Evolutionary conservation across 2,888 invertebrate genomes (phyloP).

Genomic region (Oligia fasciuncula): DNA sequence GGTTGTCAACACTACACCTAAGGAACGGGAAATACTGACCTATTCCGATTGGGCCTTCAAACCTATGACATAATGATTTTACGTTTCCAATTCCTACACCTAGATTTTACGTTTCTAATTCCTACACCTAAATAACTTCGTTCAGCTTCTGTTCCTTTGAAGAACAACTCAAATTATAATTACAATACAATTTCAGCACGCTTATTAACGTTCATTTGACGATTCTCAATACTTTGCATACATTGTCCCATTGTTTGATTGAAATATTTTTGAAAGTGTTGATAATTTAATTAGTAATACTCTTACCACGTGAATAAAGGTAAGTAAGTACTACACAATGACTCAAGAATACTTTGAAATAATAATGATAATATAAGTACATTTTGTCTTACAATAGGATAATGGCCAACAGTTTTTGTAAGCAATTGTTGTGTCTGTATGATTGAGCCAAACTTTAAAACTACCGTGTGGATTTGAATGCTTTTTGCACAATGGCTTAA

Average conservation of each 20-base stretch:
- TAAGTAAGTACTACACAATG: slow-evolving; percentile 11
- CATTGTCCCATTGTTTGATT: slow-evolving; percentile 28
- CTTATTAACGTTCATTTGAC: slow-evolving; percentile 21
- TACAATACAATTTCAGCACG: slow-evolving; percentile 26
- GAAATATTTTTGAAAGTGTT: slow-evolving; percentile 36
- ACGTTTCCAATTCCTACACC: too few relatives aligned
- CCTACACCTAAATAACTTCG: neutral
- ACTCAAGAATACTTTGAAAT: slow-evolving; percentile 21
- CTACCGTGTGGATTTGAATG: slow-evolving; percentile 14
- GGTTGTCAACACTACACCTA: too few relatives aligned
- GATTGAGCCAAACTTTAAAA: neutral
- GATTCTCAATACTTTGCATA: slow-evolving; percentile 22
- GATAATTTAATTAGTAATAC: slow-evolving; percentile 48
- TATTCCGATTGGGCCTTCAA: neutral
- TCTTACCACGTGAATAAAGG: slow-evolving; percentile 11
- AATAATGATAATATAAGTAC: slow-evolving; percentile 37
- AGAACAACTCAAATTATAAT: slow-evolving; percentile 13
- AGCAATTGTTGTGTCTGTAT: neutral
- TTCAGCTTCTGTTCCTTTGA: neutral
- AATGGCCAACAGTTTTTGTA: slow-evolving; percentile 35
- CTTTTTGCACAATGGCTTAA: slow-evolving; percentile 5
- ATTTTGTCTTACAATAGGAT: slow-evolving; percentile 29
- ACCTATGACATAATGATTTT: neutral
- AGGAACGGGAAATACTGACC: neutral
- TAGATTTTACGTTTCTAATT: neutral